A percentile compares a stretch with the other conserved stretches of the same genome.
phyloP scores from a whole-genome alignment of 2,797 vertebrate genomes.

The Catharus ustulatus region DNA sequence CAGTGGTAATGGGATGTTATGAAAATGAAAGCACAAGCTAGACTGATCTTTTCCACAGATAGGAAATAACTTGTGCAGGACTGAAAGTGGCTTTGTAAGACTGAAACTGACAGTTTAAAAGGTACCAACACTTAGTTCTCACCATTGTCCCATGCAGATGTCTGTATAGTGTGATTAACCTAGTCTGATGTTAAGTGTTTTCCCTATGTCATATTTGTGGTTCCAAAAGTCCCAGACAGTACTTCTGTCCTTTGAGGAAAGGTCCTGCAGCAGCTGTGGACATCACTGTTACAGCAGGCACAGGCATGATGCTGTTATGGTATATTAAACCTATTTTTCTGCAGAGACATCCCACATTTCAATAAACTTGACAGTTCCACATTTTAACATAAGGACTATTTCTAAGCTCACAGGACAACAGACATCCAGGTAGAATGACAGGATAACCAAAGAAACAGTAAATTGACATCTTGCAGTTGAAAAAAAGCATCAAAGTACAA shows the following conservation, averaged over 20 bases:
- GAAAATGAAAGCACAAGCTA: slow-evolving; percentile 39
- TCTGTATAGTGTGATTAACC: not conserved
- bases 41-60: slow-evolving; percentile 54
- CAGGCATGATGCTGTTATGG: not conserved
- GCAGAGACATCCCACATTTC: not conserved
- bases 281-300: not conserved
- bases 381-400: not conserved
- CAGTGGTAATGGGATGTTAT: not conserved
- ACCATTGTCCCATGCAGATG: not conserved
- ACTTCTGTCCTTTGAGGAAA: slow-evolving; percentile 30
- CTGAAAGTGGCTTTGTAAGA: slow-evolving; percentile 17
- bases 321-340: not conserved
- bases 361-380: not conserved
- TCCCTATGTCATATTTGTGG: not conserved
- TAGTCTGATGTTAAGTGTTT: slow-evolving; percentile 15
- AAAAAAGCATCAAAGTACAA: not conserved
- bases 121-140: not conserved
- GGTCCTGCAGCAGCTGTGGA: not conserved
- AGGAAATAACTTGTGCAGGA: slow-evolving; percentile 28
- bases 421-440: not conserved
- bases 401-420: not conserved
- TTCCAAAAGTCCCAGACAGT: slow-evolving; percentile 31
- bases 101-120: slow-evolving; percentile 59
- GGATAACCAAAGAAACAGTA: not conserved
- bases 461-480: not conserved